Base-by-base conservation (phyloP, 1,140 invertebrate species). In the Hydropsyche tenuis region DNA sequence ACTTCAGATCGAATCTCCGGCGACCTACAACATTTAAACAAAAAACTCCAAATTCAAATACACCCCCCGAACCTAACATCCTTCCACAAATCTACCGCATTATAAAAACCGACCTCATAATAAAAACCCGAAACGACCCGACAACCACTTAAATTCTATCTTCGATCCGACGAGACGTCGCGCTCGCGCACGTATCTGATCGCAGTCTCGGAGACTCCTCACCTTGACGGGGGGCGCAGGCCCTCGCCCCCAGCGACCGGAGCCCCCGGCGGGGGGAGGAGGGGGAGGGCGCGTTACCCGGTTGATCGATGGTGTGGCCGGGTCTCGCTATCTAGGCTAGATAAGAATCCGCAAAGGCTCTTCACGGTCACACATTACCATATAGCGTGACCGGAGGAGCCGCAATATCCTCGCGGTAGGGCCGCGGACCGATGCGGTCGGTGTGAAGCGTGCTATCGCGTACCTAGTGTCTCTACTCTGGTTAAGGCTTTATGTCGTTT, bases 311-410 rank as follows among this genome's bases (percentile, higher is more conserved):
- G 30, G 63, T 42, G n/a, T 46, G 30, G 43, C 37, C 23, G 30
- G 63, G 16, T 65, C 48, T 51, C 30, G 63, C 30, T 43, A 65
- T 65, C 63, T 42, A 20, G 30, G 63, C 63, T 60, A 60, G 56
- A 60, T 60, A 60, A 60, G 56, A 60, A 60, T 60, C 56, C 56
- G 56, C 56, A 60, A 20, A 60, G 56, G 56, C 56, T 37, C 30
- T 60, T 60, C 56, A 60, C 56, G 56, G 56, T 60, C 56, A 60
- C 56, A 60, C 56, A 60, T 60, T 60, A 60, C 56, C 56, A 60
- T 60, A 60, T 60, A 60, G 56, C 56, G 56, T 60, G 56, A 60
- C 56, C 56, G 22, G 22, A 60, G 56, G 4, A 3, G 14, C 56
- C 20, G 23, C 56, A 60, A 60, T 60, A 25, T 60, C 12, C 23